Evolutionary conservation across 2,888 invertebrate genomes (phyloP).

Genomic region (Branchipolynoe longqiensis): DNA sequence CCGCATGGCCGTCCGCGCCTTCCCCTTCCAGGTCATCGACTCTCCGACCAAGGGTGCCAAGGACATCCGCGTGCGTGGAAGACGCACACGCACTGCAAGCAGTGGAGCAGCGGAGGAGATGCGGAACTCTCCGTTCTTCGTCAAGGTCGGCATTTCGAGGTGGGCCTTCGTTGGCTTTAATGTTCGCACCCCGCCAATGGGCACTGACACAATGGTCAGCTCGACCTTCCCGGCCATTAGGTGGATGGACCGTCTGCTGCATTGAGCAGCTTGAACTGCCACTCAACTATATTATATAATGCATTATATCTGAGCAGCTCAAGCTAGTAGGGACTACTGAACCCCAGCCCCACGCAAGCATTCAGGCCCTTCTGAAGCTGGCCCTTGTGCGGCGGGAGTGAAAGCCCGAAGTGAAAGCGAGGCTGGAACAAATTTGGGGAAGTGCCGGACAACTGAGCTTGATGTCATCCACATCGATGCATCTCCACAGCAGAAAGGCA

Average conservation of each 20-base stretch:
- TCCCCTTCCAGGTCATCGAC: slow-evolving; percentile 35
- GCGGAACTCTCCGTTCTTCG: slow-evolving; percentile 19
- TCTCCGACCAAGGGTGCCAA: slow-evolving; percentile 1
- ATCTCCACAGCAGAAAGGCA: too few relatives aligned
- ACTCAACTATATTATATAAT: too few relatives aligned
- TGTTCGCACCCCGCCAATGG: not conserved
- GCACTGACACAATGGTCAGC: slow-evolving; percentile 15
- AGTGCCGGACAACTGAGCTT: too few relatives aligned
- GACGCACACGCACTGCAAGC: not conserved
- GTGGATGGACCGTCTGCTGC: slow-evolving; percentile 36
- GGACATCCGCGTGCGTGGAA: not conserved
- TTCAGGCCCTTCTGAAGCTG: too few relatives aligned
- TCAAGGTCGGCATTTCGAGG: slow-evolving; percentile 38
- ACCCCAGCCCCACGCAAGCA: too few relatives aligned
- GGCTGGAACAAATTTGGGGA: too few relatives aligned
- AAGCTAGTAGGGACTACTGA: too few relatives aligned
- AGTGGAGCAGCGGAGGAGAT: not conserved
- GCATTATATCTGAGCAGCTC: too few relatives aligned
- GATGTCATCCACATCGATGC: too few relatives aligned
- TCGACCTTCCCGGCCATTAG: slow-evolving; percentile 30
- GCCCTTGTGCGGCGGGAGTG: too few relatives aligned
- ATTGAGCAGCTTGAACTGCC: too few relatives aligned
- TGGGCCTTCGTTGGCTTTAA: slow-evolving; percentile 44
- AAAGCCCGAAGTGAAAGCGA: too few relatives aligned
- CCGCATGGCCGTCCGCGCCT: not conserved